phyloP scores from a whole-genome alignment of 2,113 vertebrate genomes.

The Pterocles orientalis region DNA sequence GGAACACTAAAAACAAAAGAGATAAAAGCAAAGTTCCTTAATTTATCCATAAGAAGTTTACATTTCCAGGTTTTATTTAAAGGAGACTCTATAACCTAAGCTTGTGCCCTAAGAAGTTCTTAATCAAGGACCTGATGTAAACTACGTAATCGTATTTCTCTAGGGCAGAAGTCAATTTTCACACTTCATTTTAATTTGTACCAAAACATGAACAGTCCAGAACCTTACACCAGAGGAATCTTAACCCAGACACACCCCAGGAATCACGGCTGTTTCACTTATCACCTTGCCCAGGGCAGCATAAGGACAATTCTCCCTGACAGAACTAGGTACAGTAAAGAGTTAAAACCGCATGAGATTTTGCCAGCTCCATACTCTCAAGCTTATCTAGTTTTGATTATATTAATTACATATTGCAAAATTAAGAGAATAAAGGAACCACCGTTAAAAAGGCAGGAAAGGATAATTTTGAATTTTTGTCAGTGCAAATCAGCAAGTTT shows the following conservation, averaged over 20 bases:
- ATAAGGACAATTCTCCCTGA: not conserved
- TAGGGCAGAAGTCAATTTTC: not conserved
- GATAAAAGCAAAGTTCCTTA: constrained; percentile 33
- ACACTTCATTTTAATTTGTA: not conserved
- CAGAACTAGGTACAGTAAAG: not conserved
- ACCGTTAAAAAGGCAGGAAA: not conserved
- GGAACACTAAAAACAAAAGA: constrained; percentile 77
- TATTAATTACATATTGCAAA: not conserved
- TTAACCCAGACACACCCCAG: not conserved
- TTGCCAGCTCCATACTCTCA: constrained; percentile 12
- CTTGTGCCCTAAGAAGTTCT: not conserved
- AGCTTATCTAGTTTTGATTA: constrained; percentile 27
- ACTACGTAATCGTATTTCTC: not conserved
- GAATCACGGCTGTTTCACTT: not conserved
- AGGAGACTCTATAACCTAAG: not conserved
- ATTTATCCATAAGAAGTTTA: not conserved
- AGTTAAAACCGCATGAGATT: constrained; percentile 4
- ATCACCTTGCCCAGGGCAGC: not conserved
- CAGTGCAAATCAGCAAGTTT: not conserved
- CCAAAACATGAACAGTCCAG: not conserved
- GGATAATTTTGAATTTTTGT: constrained; percentile 8
- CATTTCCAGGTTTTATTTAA: not conserved
- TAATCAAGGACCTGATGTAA: not conserved
- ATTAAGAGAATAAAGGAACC: not conserved
- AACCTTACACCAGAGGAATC: not conserved